These are phyloP conservation scores for Pristiophorus japonicus DNA, from an alignment of 2,113 vertebrate genomes.

Conservation along the genomic window DNA sequence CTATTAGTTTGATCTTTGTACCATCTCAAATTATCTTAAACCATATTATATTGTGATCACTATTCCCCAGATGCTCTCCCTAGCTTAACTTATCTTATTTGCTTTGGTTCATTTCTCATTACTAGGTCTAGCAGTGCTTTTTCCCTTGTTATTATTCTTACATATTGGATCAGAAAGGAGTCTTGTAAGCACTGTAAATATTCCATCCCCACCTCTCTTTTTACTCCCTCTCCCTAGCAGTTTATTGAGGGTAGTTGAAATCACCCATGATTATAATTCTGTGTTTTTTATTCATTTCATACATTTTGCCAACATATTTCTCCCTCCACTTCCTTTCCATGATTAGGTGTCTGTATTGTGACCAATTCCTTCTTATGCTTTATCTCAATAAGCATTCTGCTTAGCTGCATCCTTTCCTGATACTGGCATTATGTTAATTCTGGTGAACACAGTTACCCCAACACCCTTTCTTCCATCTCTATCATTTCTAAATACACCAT, in stretches of 20 bases:
- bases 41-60: background rate
- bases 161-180: background rate
- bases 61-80: background rate
- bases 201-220: background rate
- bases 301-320: background rate
- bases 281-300: background rate
- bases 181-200: background rate
- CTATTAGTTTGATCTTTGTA: background rate
- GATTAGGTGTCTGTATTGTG: background rate
- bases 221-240: background rate
- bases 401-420: background rate
- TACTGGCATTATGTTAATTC: background rate
- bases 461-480: background rate
- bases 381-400: background rate
- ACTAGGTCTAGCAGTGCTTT: background rate
- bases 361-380: background rate
- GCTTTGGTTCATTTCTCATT: background rate
- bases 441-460: background rate
- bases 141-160: background rate
- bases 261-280: too few relatives aligned
- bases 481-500: background rate
- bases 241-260: too few relatives aligned
- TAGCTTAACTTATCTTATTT: background rate
- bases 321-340: background rate
- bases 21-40: background rate